Percentiles rank a stretch among this genome's conserved stretches.
These are phyloP conservation scores for Colinus virginianus DNA, from an alignment of 2,113 vertebrate genomes.

Conservation along the genomic window DNA sequence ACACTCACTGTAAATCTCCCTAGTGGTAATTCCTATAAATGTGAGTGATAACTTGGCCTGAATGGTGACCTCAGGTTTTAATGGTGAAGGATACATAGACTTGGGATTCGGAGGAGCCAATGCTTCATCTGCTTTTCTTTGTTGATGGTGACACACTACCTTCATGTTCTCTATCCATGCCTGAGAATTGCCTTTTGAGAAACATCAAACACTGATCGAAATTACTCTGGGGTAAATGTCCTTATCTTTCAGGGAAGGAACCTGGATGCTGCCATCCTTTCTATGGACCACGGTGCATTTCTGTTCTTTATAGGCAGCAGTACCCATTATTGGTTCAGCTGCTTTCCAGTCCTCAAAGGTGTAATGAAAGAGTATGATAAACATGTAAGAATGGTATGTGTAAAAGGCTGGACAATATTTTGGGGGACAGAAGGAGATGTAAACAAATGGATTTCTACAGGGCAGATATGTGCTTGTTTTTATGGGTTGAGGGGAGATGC, in stretches of 20 bases:
- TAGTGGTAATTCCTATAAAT: neutral
- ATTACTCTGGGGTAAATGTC: slow-evolving; percentile 10
- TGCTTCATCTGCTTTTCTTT: neutral
- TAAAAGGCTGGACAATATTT: neutral
- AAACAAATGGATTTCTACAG: neutral
- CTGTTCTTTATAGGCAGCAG: neutral
- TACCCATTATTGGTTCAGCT: neutral
- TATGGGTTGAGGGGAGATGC: neutral
- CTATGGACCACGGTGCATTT: accelerated
- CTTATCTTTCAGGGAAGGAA: neutral
- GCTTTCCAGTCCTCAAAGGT: neutral
- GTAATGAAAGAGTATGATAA: neutral
- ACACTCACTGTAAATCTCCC: neutral
- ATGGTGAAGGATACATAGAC: neutral
- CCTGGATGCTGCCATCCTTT: neutral
- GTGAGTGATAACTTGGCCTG: neutral
- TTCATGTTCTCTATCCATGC: slow-evolving; percentile 6
- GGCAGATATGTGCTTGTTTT: neutral
- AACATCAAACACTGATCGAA: neutral
- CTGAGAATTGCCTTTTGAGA: slow-evolving; percentile 34
- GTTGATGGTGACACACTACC: neutral
- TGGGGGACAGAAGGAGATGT: neutral
- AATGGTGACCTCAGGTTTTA: neutral
- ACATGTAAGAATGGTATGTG: neutral
- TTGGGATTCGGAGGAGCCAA: neutral